Evolutionary conservation across 2,888 invertebrate genomes (phyloP).

Genomic region (Drosophila niveifrons): DNA sequence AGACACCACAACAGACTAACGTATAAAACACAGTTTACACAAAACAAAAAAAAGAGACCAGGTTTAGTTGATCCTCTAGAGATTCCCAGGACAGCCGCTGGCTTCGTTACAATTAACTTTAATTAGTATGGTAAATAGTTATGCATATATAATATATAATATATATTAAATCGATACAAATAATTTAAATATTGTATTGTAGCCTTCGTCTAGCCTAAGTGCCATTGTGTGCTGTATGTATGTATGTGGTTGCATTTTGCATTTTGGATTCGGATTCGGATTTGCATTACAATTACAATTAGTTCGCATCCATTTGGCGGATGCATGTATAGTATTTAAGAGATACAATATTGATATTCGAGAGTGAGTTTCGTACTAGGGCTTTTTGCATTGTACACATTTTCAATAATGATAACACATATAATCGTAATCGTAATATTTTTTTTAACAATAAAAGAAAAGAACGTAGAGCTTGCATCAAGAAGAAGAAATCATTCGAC

Average conservation of each 20-base stretch:
- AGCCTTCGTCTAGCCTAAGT: slow-evolving; percentile 78
- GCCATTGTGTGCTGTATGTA: slow-evolving; percentile 39
- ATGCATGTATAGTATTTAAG: not conserved
- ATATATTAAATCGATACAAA: slow-evolving; percentile 73
- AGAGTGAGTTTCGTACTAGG: slow-evolving; percentile 61
- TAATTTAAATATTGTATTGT: slow-evolving; percentile 76
- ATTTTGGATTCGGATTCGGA: slow-evolving; percentile 59
- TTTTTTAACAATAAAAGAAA: slow-evolving; percentile 29
- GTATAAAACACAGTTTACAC: too few species aligned
- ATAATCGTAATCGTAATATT: slow-evolving; percentile 23
- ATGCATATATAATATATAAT: slow-evolving; percentile 33
- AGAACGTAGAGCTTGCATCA: slow-evolving; percentile 31
- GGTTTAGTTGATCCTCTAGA: not conserved
- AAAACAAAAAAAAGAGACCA: not conserved
- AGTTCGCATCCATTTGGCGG: slow-evolving; percentile 39
- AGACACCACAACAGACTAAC: slow-evolving; percentile 9
- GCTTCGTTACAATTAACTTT: slow-evolving; percentile 77
- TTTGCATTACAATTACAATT: slow-evolving; percentile 57
- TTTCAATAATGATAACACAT: slow-evolving; percentile 11
- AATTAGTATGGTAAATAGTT: slow-evolving; percentile 78
- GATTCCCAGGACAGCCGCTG: slow-evolving; percentile 11
- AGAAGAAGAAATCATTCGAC: slow-evolving; percentile 48
- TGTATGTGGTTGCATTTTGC: slow-evolving; percentile 36
- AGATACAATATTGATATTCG: slow-evolving; percentile 52
- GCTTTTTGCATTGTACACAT: slow-evolving; percentile 36